A percentile compares a stretch with the other conserved stretches of the same genome.
phyloP scores from a whole-genome alignment of 1,140 invertebrate species.

The Macrocentrus cingulum region DNA sequence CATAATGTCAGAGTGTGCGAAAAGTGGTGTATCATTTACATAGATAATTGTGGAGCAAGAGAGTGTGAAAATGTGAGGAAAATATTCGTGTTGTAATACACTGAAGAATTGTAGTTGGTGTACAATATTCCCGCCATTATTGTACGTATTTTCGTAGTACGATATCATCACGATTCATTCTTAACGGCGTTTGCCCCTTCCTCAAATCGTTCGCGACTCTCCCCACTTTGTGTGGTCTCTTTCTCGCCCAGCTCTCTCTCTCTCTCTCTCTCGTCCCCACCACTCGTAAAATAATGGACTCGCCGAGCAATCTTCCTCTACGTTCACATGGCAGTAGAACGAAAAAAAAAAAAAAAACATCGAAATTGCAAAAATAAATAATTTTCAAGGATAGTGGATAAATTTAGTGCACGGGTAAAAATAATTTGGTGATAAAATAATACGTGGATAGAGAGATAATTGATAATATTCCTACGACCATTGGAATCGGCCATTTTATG shows the following conservation, averaged over 20 bases:
- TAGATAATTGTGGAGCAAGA: not conserved
- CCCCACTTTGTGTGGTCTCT: not conserved
- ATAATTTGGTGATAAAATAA: conserved; percentile 26
- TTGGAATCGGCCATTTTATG: conserved; percentile 48
- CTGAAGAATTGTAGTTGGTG: conserved; percentile 5
- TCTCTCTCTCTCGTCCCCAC: conserved; percentile 31
- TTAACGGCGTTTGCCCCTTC: conserved; percentile 29
- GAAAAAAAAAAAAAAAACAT: not conserved
- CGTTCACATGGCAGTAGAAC: not conserved
- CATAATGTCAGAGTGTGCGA: too few relatives aligned
- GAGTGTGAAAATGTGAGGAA: not conserved
- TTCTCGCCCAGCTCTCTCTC: not conserved
- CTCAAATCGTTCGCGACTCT: not conserved
- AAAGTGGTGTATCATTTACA: too few relatives aligned
- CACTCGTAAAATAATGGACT: conserved; percentile 39
- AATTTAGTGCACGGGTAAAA: conserved; percentile 7
- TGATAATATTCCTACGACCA: conserved; percentile 10
- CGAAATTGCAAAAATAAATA: conserved; percentile 20
- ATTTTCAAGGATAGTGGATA: conserved; percentile 6
- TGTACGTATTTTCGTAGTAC: conserved; percentile 19
- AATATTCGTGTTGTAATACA: not conserved
- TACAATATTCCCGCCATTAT: conserved; percentile 47
- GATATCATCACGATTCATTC: conserved; percentile 35
- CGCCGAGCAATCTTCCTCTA: conserved; percentile 34
- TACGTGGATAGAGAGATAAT: not conserved